phyloP scores from a whole-genome alignment of 2,797 vertebrate genomes.

The Arvicola amphibius region DNA sequence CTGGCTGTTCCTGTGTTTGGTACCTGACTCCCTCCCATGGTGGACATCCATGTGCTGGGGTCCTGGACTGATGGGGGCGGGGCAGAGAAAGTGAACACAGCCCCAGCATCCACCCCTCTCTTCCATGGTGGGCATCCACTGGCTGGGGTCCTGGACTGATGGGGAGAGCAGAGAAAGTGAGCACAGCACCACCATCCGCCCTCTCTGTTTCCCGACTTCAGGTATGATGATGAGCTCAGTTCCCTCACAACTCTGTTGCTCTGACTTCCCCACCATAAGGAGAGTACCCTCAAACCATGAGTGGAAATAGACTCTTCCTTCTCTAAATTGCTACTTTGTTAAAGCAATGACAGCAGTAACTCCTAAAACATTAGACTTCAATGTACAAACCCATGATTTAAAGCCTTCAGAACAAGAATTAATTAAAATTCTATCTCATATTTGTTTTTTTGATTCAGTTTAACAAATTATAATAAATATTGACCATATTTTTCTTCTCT shows the following conservation, averaged over 20 bases:
- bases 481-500: background rate
- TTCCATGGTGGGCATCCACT: background rate
- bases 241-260: background rate
- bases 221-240: background rate
- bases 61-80: background rate
- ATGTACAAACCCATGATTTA: background rate
- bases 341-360: background rate
- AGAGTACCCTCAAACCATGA: background rate
- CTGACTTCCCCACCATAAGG: background rate
- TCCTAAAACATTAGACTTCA: background rate
- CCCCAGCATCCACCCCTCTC: too few relatives aligned
- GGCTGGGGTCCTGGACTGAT: background rate
- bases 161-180: background rate
- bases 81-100: background rate
- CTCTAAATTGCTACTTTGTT: background rate
- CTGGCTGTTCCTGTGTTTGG: background rate
- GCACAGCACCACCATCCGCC: background rate
- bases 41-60: background rate
- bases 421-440: background rate
- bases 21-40: background rate
- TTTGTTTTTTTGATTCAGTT: constrained; percentile 1
- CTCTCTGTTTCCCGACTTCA: background rate
- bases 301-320: too few relatives aligned
- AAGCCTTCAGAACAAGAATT: background rate
- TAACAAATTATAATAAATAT: constrained; percentile 10